Conservation (phyloP, 2,888 invertebrate genomes). For the Octonoba sinensis region DNA sequence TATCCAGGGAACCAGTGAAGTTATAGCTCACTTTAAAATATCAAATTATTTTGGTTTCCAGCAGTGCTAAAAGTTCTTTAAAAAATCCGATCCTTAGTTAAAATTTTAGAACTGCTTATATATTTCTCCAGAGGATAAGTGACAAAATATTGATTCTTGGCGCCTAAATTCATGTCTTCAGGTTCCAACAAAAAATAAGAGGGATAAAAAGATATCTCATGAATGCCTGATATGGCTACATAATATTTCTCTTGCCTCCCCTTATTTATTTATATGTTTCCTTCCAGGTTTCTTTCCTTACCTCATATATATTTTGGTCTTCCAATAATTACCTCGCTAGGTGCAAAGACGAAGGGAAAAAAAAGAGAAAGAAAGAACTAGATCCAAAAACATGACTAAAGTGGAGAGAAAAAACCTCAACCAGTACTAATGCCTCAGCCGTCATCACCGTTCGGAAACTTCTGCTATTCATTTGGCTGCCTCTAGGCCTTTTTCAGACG, state of each 20-base stretch:
- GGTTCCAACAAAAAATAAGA: too few relatives aligned
- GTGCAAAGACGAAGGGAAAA: not conserved
- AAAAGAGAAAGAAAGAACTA: conserved; percentile 7
- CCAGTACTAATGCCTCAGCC: conserved; percentile 30
- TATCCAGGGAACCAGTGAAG: too few relatives aligned
- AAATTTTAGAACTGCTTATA: too few relatives aligned
- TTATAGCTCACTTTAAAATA: too few relatives aligned
- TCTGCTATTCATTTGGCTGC: conserved; percentile 11
- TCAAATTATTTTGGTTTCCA: too few relatives aligned
- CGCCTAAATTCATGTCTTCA: too few relatives aligned
- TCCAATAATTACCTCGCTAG: conserved; percentile 34
- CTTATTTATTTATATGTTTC: conserved; percentile 36
- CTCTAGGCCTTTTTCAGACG: conserved; percentile 4
- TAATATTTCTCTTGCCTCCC: conserved; percentile 11
- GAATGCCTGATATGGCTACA: conserved; percentile 20
- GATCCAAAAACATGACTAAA: too few relatives aligned
- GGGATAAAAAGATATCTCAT: conserved; percentile 13
- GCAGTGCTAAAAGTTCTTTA: too few relatives aligned
- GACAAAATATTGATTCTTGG: too few relatives aligned
- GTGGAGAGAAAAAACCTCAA: conserved; percentile 9
- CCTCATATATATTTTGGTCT: conserved; percentile 39
- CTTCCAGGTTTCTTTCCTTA: conserved; percentile 17
- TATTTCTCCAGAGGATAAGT: too few relatives aligned
- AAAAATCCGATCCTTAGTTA: too few relatives aligned
- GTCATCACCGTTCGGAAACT: conserved; percentile 33